Evolutionary conservation across 2,113 vertebrate species (phyloP), one percentile per base, ranked within the genome.

Genomic region (Poeciliopsis turrubarensis): DNA sequence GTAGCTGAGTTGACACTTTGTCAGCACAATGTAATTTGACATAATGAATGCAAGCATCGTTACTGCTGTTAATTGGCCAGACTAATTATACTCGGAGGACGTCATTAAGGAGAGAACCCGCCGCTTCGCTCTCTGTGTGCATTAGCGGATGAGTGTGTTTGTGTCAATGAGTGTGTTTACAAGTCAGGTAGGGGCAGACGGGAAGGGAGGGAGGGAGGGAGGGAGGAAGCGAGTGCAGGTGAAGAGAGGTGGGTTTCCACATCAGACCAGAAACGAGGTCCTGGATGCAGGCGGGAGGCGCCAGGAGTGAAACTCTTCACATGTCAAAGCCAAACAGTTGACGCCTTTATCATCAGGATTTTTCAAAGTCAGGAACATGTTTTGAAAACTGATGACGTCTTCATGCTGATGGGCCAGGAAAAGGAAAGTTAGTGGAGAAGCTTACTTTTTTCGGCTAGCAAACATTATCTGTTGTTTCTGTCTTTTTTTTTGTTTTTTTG

Each of bases 51-150:
- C 97, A 96, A 97, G 97, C 97, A 97, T 90, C 89, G 87, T 98
- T 99, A 98, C 96, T 97, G 97, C 96, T 98, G 97, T 98, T 99
- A 99, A 99, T 98, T 99, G 97, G 97, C 96, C 96, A 97, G 96
- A 97, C 98, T 99, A 99, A 99, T 99, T 99, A 99, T 97, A 97
- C 98, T 99, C 98, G 65, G 94, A 99, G 98, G 98, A 98, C 95
- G 96, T 98, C 97, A 99, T 99, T 99, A 99, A 57, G 51, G 96
- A 96, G 94, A 93, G 94, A 97, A 87, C 86, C 91, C 88, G 89
- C 90, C 89, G 87, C 87, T 90, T 81, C 77, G 62, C 75, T 83
- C 81, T 80, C 86, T 77, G 84, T 78, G 84, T 70, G 70, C 25
- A 62, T 78, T 68, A 68, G 72, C 61, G 71, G 82, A 61, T 54